A percentile compares a stretch with the other conserved stretches of the same genome.
phyloP scores from a whole-genome alignment of 2,888 invertebrate genomes.

The Drosophila paucipuncta region DNA sequence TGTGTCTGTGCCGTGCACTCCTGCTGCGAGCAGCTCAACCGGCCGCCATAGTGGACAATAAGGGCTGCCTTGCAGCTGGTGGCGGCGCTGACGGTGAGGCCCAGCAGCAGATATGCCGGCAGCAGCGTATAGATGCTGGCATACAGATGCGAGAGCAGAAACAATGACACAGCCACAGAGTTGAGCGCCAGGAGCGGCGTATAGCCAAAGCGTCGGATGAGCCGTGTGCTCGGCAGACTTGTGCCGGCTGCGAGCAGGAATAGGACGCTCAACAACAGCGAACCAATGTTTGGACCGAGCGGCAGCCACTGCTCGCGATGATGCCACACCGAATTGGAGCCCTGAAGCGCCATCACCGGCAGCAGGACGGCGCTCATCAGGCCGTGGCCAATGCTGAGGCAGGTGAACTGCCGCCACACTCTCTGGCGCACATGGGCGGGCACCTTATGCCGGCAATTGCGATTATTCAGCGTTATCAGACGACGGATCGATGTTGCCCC shows the following conservation, averaged over 20 bases:
- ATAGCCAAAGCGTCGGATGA: slow-evolving; percentile 87
- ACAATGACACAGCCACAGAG: slow-evolving; percentile 87
- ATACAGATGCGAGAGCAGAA: slow-evolving; percentile 88
- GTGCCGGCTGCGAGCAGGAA: slow-evolving; percentile 88
- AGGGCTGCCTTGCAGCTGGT: slow-evolving; percentile 83
- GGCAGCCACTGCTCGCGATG: slow-evolving; percentile 84
- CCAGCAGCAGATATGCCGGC: slow-evolving; percentile 87
- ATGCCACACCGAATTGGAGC: slow-evolving; percentile 85
- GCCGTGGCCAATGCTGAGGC: slow-evolving; percentile 83
- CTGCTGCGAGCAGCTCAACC: slow-evolving; percentile 84
- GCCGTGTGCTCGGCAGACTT: slow-evolving; percentile 86
- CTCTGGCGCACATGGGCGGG: slow-evolving; percentile 83
- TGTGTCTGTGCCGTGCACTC: slow-evolving; percentile 69
- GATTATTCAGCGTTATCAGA: slow-evolving; percentile 88
- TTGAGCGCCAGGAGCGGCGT: slow-evolving; percentile 86
- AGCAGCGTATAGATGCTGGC: slow-evolving; percentile 86
- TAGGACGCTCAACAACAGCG: slow-evolving; percentile 88
- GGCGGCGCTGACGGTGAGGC: slow-evolving; percentile 86
- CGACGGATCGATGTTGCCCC: slow-evolving; percentile 92
- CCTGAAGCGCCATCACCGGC: slow-evolving; percentile 84
- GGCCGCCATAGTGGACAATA: slow-evolving; percentile 83
- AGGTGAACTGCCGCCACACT: slow-evolving; percentile 83
- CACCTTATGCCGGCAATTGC: slow-evolving; percentile 85
- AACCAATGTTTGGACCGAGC: slow-evolving; percentile 86
- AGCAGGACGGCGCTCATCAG: slow-evolving; percentile 82